Conservation (phyloP, 2,797 vertebrate species). For the Rhinichthys osculus region DNA sequence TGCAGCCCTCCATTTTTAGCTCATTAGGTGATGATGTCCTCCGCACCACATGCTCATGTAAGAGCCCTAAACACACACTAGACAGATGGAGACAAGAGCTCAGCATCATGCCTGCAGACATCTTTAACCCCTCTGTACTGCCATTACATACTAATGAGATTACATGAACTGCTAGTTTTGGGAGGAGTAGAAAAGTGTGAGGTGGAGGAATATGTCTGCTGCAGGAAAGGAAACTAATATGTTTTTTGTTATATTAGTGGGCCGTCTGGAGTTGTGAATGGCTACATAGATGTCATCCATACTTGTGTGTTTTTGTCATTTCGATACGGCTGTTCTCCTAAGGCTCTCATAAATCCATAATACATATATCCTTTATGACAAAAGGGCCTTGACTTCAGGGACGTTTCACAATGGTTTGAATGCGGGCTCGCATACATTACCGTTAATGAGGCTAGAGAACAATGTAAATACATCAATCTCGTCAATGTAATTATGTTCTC, state of each 20-base stretch:
- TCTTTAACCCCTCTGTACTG: conserved; percentile 51
- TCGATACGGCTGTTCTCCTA: neutral
- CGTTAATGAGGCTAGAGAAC: conserved; percentile 33
- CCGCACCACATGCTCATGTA: neutral
- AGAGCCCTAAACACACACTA: conserved; percentile 3
- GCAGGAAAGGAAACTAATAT: conserved; percentile 8
- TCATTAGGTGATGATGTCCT: neutral
- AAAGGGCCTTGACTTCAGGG: conserved; percentile 34
- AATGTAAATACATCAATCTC: conserved; percentile 43
- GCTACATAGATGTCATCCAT: neutral
- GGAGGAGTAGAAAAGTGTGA: neutral
- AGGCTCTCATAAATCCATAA: conserved; percentile 15
- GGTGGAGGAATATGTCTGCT: neutral
- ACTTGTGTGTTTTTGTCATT: conserved; percentile 8
- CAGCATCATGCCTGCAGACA: conserved; percentile 43
- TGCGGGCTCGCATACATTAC: conserved; percentile 11
- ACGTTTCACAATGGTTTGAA: conserved; percentile 40
- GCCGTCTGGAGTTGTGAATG: neutral
- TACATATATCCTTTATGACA: conserved; percentile 33
- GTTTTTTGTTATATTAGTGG: neutral
- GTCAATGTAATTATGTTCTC: conserved; percentile 49
- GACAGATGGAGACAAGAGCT: conserved; percentile 39
- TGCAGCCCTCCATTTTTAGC: conserved; percentile 4
- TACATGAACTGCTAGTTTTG: conserved; percentile 40
- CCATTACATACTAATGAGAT: conserved; percentile 56